Conservation (phyloP, 2,888 invertebrate genomes). For the Cinara cedri region DNA sequence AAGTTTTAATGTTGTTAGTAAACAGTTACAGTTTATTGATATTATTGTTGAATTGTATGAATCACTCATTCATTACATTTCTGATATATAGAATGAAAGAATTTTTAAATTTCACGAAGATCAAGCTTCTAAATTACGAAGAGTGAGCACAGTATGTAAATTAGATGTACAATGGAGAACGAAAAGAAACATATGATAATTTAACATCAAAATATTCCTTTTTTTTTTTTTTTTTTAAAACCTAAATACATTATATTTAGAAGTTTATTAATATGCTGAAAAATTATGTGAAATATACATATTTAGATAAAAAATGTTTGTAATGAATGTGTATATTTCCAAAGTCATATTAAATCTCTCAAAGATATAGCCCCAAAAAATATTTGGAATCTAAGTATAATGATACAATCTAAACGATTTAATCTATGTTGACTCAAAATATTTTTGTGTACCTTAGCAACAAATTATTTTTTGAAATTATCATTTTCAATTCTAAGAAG, state of each 20-base stretch:
- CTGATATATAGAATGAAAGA: conserved; percentile 2
- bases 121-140: conserved; percentile 10
- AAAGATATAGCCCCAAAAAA: conserved; percentile 20
- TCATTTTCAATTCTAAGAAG: conserved; percentile 15
- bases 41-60: conserved; percentile 2
- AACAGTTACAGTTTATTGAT: conserved; percentile 3
- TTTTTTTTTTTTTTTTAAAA: conserved; percentile 11
- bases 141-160: conserved; percentile 1
- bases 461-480: neutral
- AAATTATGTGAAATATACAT: conserved; percentile 12
- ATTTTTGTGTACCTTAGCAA: conserved; percentile 25
- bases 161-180: conserved; percentile 1
- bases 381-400: conserved; percentile 2
- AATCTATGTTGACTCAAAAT: conserved; percentile 18
- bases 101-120: conserved; percentile 12
- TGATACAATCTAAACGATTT: conserved; percentile 14
- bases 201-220: conserved; percentile 24
- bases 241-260: conserved; percentile 8
- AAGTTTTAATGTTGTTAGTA: neutral
- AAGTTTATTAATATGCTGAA: conserved; percentile 26
- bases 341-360: conserved; percentile 31
- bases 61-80: conserved; percentile 14
- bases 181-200: conserved; percentile 23
- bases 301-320: conserved; percentile 13
- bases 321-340: conserved; percentile 16